Conservation (phyloP, 2,888 invertebrate species). For the Ischnus inquisitorius region DNA sequence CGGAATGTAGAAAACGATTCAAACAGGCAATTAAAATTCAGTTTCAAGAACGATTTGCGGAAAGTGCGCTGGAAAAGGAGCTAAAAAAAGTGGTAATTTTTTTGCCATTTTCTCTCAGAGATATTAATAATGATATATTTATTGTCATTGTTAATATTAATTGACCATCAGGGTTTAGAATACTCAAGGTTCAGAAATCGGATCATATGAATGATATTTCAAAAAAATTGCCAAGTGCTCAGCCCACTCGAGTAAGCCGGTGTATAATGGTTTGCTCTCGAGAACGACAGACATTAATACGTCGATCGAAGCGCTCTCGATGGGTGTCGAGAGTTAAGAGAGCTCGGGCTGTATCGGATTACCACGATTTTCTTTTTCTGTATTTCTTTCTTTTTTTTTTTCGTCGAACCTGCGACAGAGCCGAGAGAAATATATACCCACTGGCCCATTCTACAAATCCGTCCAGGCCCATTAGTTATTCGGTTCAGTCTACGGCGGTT, state of each 20-base stretch:
- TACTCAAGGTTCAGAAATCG: no score
- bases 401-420: conserved; percentile 44
- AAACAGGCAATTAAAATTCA: no score
- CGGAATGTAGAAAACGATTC: conserved; percentile 69
- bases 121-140: no score
- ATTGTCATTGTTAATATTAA: not conserved
- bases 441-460: conserved; percentile 61
- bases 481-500: conserved; percentile 47
- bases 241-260: not conserved
- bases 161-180: no score
- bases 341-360: conserved; percentile 55
- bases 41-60: conserved; percentile 49
- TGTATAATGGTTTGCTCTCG: conserved; percentile 30
- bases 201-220: not conserved
- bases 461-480: conserved; percentile 69
- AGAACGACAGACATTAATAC: conserved; percentile 47
- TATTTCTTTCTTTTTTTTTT: conserved; percentile 36
- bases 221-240: conserved; percentile 40
- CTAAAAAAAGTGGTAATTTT: conserved; percentile 51
- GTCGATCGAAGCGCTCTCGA: conserved; percentile 37
- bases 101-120: conserved; percentile 49
- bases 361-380: conserved; percentile 50
- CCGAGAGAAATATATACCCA: conserved; percentile 43
- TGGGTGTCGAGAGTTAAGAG: conserved; percentile 54
- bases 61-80: conserved; percentile 41